These are phyloP conservation scores for Epicampocera succincta DNA, from an alignment of 2,888 invertebrate genomes.

Conservation along the genomic window DNA sequence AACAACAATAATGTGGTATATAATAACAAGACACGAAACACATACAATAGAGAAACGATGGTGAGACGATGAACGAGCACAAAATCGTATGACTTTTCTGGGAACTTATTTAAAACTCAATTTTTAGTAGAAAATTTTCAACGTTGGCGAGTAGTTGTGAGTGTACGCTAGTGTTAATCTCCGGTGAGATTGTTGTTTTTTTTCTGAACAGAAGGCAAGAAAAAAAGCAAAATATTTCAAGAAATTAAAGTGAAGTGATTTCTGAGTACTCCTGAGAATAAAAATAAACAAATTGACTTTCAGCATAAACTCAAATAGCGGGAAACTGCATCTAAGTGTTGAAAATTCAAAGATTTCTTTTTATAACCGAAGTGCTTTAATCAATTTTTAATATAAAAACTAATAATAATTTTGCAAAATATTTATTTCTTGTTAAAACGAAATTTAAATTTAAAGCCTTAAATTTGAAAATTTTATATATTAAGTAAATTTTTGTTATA, in stretches of 20 bases:
- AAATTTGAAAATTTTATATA: background rate
- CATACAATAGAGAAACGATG: constrained; percentile 65
- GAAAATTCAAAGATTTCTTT: background rate
- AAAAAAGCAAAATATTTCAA: constrained; percentile 54
- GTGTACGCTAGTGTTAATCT: constrained; percentile 69
- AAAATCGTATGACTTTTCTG: constrained; percentile 66
- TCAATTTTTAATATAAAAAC: background rate
- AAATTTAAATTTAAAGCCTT: background rate
- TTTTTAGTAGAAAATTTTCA: constrained; percentile 79
- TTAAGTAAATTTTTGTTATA: background rate
- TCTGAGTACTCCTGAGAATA: constrained; percentile 67
- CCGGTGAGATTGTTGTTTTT: constrained; percentile 69
- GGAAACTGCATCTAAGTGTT: constrained; percentile 41
- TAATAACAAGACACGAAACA: constrained; percentile 64
- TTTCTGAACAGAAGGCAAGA: constrained; percentile 58
- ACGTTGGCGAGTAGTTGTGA: constrained; percentile 78
- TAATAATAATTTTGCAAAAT: background rate
- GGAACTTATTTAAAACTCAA: constrained; percentile 72
- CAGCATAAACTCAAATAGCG: constrained; percentile 51
- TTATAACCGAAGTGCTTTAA: background rate
- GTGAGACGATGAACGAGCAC: constrained; percentile 60
- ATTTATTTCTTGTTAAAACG: background rate
- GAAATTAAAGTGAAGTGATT: constrained; percentile 67
- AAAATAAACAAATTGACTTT: constrained; percentile 41
- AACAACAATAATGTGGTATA: constrained; percentile 53